Evolutionary conservation across 2,113 vertebrate species (phyloP), one percentile per base, ranked within the genome.

Genomic region (Xiphophorus maculatus): DNA sequence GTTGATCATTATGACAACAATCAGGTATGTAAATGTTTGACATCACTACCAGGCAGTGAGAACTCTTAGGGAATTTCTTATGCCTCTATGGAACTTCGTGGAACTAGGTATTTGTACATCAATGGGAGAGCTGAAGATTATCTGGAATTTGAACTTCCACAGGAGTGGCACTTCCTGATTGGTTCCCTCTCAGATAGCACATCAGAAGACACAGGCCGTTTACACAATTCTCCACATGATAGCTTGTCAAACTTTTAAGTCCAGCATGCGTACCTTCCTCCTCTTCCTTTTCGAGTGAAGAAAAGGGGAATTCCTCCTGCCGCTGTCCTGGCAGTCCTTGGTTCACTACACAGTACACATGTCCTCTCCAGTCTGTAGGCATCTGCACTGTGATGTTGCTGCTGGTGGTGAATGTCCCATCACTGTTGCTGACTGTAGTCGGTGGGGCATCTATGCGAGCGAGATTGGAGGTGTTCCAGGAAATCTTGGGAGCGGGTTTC

Each of bases 401-500:
- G 29, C 77, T 90, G 66, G 77, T 80, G 71, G 90, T 94, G 7
- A 82, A 58, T 0, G 90, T 91, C 5, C 63, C 19, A 69, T 94
- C 92, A 0, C 4, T 0, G 67, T 90, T 94, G 0, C 0, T 2
- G 2, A 60, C 58, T 1, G 28, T 75, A 0, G 0, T 0, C 17
- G 7, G 6, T 0, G 17, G 3, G 3, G 28, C 3, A 0, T 30
- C 1, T 3, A 0, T 9, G 30, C 0, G 2, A 1, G 0, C 4
- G 22, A 7, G 14, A 0, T 0, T 19, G 1, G 29, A 15, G 40
- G 17, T 2, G 5, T 19, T 33, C 94, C 91, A 94, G 1, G 37
- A 7, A 12, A 95, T 75, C 61, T 63, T 62, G 0, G 94, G 94
- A 10, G 87, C 69, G 22, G 93, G 93, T 92, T 92, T 94, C 0